Conservation (phyloP, 2,888 invertebrate genomes). For the Acholoe squamosa region DNA sequence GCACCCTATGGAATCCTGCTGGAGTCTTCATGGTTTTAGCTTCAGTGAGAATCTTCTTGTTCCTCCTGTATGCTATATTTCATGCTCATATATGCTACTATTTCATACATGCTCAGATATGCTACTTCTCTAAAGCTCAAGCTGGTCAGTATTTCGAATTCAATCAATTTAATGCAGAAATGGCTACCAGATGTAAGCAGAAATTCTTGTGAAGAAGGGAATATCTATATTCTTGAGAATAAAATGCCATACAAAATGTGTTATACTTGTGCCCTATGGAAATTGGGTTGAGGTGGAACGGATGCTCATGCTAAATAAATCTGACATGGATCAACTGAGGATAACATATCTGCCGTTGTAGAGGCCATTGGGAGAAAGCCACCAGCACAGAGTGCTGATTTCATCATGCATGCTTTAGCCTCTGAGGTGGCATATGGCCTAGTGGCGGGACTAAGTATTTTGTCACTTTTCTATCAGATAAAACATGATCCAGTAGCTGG, state of each 20-base stretch:
- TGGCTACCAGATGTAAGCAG: too few relatives aligned
- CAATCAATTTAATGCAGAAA: too few relatives aligned
- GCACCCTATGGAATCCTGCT: background rate
- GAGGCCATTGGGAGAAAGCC: too few relatives aligned
- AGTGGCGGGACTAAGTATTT: background rate
- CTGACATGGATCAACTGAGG: background rate
- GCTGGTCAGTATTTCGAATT: too few relatives aligned
- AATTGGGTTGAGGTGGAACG: too few relatives aligned
- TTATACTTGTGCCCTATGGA: too few relatives aligned
- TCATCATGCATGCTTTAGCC: slow-evolving; percentile 5
- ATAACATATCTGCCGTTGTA: too few relatives aligned
- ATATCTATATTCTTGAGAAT: too few relatives aligned
- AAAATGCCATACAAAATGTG: too few relatives aligned
- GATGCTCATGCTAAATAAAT: background rate
- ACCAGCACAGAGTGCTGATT: background rate
- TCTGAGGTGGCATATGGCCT: background rate
- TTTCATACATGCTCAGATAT: too few relatives aligned
- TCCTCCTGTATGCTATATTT: background rate
- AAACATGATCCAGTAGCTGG: slow-evolving; percentile 13
- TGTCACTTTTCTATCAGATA: slow-evolving; percentile 30
- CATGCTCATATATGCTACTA: background rate
- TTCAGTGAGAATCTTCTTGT: background rate
- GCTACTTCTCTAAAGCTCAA: too few relatives aligned
- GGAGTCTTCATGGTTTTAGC: background rate
- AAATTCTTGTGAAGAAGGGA: too few relatives aligned